Base-by-base conservation (phyloP, 2,113 vertebrate genomes). In the Pimephales promelas region DNA sequence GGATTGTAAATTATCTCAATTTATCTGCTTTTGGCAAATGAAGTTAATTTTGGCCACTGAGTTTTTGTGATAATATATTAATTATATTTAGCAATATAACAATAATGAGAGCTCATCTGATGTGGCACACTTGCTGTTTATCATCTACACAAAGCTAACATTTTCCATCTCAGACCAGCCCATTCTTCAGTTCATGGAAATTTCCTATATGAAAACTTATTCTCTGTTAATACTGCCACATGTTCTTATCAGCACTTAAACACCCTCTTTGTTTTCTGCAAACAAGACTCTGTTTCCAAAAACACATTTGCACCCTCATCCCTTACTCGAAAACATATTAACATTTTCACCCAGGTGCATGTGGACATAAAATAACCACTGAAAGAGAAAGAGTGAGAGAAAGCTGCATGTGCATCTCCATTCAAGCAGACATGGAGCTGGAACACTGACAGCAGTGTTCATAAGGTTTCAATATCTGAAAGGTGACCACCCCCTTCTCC, bases 391-490 rank as follows among this genome's bases (percentile, higher is more conserved):
- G 84, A 84, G 76, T 49, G 31, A 16, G 45, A 75, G 64, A 2
- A 47, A 34, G 10, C 80, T 81, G 81, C 26, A 56, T 43, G 45
- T 71, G 13, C 73, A 56, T 56, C 49, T 76, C 66, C 36, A 73
- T 61, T 87, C 80, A 66, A 36, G 61, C 78, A 74, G 70, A 79
- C 64, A 62, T 24, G 40, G 20, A 84, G 86, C 70, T 84, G 88
- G 84, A 87, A 56, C 20, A 34, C 73, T 31, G 82, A 70, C 81
- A 82, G 74, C 83, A 62, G 86, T 86, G 57, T 89, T 89, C 81
- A 83, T 79, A 85, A 83, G 89, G 88, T 86, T 92, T 88, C 82
- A 92, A 94, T 96, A 95, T 87, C 68, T 85, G 89, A 95, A 92
- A 93, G 24, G 70, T 84, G 34, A 40, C 40, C 47, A 49, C 47